A percentile compares a stretch with the other conserved stretches of the same genome.
These are phyloP conservation scores for Subanguina moxae DNA, from an alignment of 1,140 invertebrate species.

Conservation along the genomic window DNA sequence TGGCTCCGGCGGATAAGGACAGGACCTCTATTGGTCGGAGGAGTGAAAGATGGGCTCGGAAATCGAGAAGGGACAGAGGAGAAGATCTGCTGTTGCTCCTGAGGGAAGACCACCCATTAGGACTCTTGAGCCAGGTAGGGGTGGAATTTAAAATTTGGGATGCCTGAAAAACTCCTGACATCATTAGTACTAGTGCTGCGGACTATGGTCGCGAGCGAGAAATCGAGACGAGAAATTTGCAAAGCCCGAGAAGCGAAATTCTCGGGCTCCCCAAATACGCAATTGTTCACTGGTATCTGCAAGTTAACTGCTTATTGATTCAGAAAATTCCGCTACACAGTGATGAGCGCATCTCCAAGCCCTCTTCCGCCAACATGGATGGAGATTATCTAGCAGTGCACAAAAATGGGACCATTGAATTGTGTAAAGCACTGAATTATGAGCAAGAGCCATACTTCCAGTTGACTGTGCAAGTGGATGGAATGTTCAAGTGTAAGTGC, in stretches of 20 bases:
- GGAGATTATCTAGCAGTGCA: slow-evolving; percentile 13
- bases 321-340: slow-evolving; percentile 17
- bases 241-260: too few species aligned
- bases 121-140: slow-evolving; percentile 29
- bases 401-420: slow-evolving; percentile 36
- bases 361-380: neutral
- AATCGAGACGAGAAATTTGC: too few species aligned
- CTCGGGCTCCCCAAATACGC: too few species aligned
- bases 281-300: too few species aligned
- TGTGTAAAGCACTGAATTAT: slow-evolving; percentile 35
- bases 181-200: too few species aligned
- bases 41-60: neutral
- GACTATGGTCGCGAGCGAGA: too few species aligned
- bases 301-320: neutral
- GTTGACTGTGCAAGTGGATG: slow-evolving; percentile 34
- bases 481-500: slow-evolving; percentile 15
- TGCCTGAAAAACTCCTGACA: too few species aligned
- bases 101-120: slow-evolving; percentile 33
- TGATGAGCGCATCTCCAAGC: slow-evolving; percentile 25
- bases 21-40: neutral
- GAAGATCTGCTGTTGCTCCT: slow-evolving; percentile 25
- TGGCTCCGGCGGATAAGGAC: neutral
- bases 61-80: slow-evolving; percentile 15
- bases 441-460: slow-evolving; percentile 15
- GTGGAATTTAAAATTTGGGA: neutral